Percentiles rank a stretch among this genome's conserved stretches.
These are phyloP conservation scores for Phaedon cochleariae DNA, from an alignment of 2,888 invertebrate species.

Conservation along the genomic window DNA sequence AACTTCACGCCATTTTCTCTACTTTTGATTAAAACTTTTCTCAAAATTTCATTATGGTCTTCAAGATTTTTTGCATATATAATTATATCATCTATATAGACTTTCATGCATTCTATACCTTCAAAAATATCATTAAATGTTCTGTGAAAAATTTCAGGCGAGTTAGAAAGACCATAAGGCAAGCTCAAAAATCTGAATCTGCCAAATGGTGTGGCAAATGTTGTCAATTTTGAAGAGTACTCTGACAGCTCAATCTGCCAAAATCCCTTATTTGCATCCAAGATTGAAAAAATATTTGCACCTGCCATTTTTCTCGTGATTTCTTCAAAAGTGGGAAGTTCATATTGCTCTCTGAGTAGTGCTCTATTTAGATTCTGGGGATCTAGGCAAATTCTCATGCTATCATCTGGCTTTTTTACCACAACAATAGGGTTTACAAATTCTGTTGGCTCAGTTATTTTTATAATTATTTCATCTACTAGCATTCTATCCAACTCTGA, in stretches of 20 bases:
- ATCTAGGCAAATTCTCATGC: constrained; percentile 30
- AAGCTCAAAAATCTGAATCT: no score
- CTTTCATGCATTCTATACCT: no score
- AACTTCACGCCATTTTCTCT: no score
- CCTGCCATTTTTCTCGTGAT: constrained; percentile 21
- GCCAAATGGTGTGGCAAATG: neutral
- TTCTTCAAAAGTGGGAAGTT: constrained; percentile 25
- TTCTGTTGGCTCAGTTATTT: constrained; percentile 28
- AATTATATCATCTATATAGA: no score
- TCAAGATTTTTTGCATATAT: no score
- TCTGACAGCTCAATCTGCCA: neutral
- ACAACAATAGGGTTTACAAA: constrained; percentile 41
- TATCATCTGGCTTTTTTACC: constrained; percentile 31
- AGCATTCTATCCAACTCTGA: constrained; percentile 1
- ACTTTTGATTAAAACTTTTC: no score
- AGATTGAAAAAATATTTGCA: neutral
- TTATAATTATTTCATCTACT: neutral
- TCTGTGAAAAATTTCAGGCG: no score
- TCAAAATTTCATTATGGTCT: no score
- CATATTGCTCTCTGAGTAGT: constrained; percentile 24
- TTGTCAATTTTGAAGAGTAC: neutral
- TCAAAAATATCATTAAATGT: no score
- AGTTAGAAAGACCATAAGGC: no score
- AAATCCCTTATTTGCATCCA: no score
- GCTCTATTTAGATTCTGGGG: constrained; percentile 27